Conservation (phyloP, 1,140 invertebrate species). For the Drosophila persimilis region DNA sequence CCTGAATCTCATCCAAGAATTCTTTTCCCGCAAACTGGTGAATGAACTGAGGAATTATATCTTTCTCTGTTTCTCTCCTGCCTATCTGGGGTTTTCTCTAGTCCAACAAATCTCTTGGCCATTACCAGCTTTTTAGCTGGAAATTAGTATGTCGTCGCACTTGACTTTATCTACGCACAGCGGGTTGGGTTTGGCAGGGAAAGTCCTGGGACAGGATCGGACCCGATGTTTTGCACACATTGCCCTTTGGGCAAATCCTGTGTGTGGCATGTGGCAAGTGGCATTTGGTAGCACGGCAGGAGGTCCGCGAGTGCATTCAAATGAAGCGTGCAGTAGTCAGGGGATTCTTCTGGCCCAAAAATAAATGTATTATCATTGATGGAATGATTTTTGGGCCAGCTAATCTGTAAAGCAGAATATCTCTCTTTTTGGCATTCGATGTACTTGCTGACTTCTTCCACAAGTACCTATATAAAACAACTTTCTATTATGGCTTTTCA, state of each 20-base stretch:
- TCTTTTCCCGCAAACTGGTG: conserved; percentile 41
- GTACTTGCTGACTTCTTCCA: conserved; percentile 7
- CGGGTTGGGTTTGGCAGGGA: conserved; percentile 39
- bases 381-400: not conserved
- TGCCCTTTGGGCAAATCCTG: conserved; percentile 54
- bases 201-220: conserved; percentile 43
- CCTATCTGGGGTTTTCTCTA: conserved; percentile 21
- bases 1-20: conserved; percentile 37
- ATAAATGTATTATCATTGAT: conserved; percentile 17
- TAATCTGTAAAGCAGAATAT: not conserved
- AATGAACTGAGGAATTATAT: conserved; percentile 53
- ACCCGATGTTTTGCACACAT: conserved; percentile 53
- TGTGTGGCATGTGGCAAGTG: conserved; percentile 35
- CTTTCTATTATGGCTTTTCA: conserved; percentile 68
- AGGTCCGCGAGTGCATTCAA: conserved; percentile 24
- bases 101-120: conserved; percentile 10
- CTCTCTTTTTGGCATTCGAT: too few species aligned
- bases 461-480: conserved; percentile 6
- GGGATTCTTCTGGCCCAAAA: too few species aligned
- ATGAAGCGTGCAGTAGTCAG: not conserved
- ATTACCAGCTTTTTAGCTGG: conserved; percentile 75
- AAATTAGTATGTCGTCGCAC: conserved; percentile 55
- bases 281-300: conserved; percentile 24
- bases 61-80: not conserved
- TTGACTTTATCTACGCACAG: conserved; percentile 71